These are phyloP conservation scores for Pelmatolapia mariae DNA, from an alignment of 2,113 vertebrate genomes.

Conservation along the genomic window DNA sequence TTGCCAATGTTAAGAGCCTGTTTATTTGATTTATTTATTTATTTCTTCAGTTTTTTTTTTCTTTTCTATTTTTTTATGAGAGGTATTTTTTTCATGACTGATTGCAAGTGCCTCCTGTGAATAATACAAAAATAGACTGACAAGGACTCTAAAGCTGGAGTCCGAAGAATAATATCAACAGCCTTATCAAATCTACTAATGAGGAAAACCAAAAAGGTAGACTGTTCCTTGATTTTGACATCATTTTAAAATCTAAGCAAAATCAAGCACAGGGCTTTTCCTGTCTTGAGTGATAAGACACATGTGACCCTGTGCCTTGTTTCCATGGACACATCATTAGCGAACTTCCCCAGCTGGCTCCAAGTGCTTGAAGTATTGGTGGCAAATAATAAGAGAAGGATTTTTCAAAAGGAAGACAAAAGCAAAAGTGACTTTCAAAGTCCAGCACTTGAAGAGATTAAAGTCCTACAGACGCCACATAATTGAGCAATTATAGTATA, in stretches of 20 bases:
- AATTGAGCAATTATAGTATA: neutral
- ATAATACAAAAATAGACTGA: neutral
- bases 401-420: constrained; percentile 2
- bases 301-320: constrained; percentile 61
- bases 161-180: neutral
- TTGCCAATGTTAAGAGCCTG: neutral
- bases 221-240: constrained; percentile 2
- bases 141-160: neutral
- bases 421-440: neutral
- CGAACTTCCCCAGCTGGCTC: constrained; percentile 60
- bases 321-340: constrained; percentile 75
- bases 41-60: neutral
- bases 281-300: constrained; percentile 42
- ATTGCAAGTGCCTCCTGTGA: neutral
- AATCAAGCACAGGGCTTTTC: constrained; percentile 31
- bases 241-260: neutral
- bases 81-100: neutral
- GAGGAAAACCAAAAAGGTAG: neutral
- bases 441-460: neutral
- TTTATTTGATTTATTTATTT: neutral
- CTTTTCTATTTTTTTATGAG: neutral
- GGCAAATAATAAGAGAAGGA: constrained; percentile 44
- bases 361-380: constrained; percentile 36
- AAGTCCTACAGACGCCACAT: neutral
- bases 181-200: neutral